Conservation (phyloP, 2,797 vertebrate genomes). For the Enteromius viviparus region DNA sequence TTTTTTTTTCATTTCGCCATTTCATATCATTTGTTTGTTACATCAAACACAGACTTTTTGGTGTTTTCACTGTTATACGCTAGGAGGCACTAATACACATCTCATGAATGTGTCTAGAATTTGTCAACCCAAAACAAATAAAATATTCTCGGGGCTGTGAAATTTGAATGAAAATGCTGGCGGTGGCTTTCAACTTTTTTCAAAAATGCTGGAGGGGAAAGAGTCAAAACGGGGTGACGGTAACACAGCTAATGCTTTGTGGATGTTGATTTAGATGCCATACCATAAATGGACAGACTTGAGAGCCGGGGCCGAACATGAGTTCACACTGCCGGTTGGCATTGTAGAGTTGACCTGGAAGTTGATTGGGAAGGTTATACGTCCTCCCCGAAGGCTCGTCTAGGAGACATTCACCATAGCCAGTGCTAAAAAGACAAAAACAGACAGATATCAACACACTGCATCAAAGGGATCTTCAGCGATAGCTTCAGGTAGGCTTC, state of each 20-base stretch:
- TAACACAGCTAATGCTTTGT: not conserved
- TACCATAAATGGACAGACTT: slow-evolving; percentile 95
- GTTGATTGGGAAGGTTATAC: slow-evolving; percentile 85
- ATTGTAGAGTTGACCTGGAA: slow-evolving; percentile 91
- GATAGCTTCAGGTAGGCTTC: not conserved
- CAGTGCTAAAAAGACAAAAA: slow-evolving; percentile 77
- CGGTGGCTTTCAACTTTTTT: too few relatives aligned
- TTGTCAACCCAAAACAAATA: too few relatives aligned
- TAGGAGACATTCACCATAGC: slow-evolving; percentile 94
- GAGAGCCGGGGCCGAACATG: slow-evolving; percentile 93
- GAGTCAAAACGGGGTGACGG: not conserved
- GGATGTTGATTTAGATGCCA: slow-evolving; percentile 54
- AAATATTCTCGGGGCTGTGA: too few relatives aligned
- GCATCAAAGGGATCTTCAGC: not conserved
- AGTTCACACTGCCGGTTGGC: slow-evolving; percentile 95
- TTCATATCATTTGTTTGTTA: too few relatives aligned
- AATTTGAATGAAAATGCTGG: too few relatives aligned
- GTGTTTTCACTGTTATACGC: too few relatives aligned
- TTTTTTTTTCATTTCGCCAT: too few relatives aligned
- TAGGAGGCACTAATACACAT: too few relatives aligned
- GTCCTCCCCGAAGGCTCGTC: slow-evolving; percentile 87
- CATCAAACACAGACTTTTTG: too few relatives aligned
- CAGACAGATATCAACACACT: slow-evolving; percentile 16
- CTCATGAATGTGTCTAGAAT: too few relatives aligned
- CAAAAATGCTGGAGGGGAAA: too few relatives aligned